A percentile compares a stretch with the other conserved stretches of the same genome.
Conservation (phyloP, 2,113 vertebrate species). For the Sciurus niger region DNA sequence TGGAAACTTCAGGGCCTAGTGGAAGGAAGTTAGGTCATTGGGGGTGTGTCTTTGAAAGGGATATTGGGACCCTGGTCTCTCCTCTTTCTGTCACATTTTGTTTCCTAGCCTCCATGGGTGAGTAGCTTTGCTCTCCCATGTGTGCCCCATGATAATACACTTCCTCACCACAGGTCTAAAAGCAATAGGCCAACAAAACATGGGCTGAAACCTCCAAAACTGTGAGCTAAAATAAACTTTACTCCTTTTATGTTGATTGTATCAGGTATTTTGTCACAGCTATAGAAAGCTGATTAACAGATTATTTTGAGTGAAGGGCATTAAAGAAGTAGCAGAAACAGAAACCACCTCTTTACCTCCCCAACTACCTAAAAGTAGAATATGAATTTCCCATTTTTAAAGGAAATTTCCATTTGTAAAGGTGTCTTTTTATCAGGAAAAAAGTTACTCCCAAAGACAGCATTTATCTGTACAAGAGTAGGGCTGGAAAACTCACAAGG, state of each 20-base stretch:
- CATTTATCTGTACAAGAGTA: not conserved
- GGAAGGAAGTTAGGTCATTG: not conserved
- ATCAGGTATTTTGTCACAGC: not conserved
- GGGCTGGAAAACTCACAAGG: too few species aligned
- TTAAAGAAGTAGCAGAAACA: not conserved
- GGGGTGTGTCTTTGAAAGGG: not conserved
- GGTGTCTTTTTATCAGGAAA: not conserved
- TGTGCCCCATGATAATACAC: not conserved
- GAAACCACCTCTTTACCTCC: not conserved
- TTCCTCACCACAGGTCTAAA: not conserved
- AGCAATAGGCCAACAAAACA: not conserved
- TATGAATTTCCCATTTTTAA: not conserved
- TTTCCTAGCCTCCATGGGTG: not conserved
- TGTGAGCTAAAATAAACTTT: not conserved
- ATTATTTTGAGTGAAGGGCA: not conserved
- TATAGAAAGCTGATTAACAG: not conserved
- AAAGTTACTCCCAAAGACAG: not conserved
- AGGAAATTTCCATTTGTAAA: slow-evolving; percentile 10
- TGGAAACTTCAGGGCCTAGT: not conserved
- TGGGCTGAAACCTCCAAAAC: too few species aligned
- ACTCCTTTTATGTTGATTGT: not conserved
- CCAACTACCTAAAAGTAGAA: not conserved
- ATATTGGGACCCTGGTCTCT: not conserved
- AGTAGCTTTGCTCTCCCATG: not conserved
- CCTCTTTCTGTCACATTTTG: not conserved